Percentiles rank a stretch among this genome's conserved stretches.
phyloP scores from a whole-genome alignment of 2,797 vertebrate genomes.

The Emys orbicularis region DNA sequence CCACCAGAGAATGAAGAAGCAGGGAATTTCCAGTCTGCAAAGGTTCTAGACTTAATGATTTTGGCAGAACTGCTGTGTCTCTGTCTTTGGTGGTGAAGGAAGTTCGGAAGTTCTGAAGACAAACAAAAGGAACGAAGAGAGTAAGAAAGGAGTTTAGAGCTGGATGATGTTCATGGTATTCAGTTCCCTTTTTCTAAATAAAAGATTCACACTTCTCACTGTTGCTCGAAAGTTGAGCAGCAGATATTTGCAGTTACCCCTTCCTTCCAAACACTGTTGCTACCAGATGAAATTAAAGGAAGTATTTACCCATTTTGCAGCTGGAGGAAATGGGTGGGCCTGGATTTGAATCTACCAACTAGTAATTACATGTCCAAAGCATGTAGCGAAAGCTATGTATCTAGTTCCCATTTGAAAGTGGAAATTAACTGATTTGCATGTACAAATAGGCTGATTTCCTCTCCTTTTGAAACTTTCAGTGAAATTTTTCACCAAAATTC shows the following conservation, averaged over 20 bases:
- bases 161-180: neutral
- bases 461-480: neutral
- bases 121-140: neutral
- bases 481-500: neutral
- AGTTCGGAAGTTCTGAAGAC: constrained; percentile 18
- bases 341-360: neutral
- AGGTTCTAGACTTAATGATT: neutral
- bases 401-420: neutral
- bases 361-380: neutral
- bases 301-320: neutral
- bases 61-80: neutral
- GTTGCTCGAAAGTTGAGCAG: neutral
- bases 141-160: neutral
- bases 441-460: neutral
- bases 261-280: neutral
- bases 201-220: neutral
- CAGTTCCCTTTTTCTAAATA: neutral
- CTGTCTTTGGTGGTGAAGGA: constrained; percentile 1
- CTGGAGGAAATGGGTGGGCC: neutral
- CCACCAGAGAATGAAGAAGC: neutral
- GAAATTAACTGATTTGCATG: neutral
- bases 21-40: neutral
- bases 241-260: neutral
- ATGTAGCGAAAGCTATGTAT: fast-evolving
- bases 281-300: constrained; percentile 2